These are phyloP conservation scores for Bagarius yarrelli DNA, from an alignment of 2,113 vertebrate species.

Conservation along the genomic window DNA sequence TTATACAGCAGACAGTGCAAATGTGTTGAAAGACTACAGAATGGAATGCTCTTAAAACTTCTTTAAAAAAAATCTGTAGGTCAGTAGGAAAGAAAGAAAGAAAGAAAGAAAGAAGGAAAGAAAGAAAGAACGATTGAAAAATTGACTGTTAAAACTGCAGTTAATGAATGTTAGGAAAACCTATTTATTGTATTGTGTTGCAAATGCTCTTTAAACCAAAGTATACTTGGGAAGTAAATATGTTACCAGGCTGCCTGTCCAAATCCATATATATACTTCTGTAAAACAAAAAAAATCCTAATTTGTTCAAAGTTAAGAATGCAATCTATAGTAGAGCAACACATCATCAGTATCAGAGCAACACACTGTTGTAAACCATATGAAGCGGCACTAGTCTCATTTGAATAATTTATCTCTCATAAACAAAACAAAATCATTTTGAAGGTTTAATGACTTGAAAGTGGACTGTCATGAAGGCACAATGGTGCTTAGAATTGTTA, in stretches of 20 bases:
- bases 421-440: not conserved
- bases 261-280: not conserved
- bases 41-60: constrained; percentile 40
- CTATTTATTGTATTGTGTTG: constrained; percentile 40
- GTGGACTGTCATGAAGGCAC: constrained; percentile 7
- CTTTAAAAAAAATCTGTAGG: constrained; percentile 19
- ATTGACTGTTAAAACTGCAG: too few relatives aligned
- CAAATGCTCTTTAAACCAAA: constrained; percentile 1
- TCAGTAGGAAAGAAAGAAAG: not conserved
- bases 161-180: too few relatives aligned
- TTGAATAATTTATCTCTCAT: not conserved
- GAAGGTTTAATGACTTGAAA: constrained; percentile 22
- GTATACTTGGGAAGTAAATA: constrained; percentile 27
- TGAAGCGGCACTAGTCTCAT: not conserved
- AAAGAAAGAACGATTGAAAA: not conserved
- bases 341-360: too few relatives aligned
- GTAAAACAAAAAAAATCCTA: not conserved
- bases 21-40: too few relatives aligned
- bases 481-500: constrained; percentile 15
- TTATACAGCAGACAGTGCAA: too few relatives aligned
- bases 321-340: not conserved
- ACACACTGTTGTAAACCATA: not conserved
- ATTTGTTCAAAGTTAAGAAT: not conserved
- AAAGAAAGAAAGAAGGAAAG: not conserved
- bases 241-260: not conserved